phyloP scores from a whole-genome alignment of 1,140 invertebrate genomes.

The Caenorhabditis inopinata region DNA sequence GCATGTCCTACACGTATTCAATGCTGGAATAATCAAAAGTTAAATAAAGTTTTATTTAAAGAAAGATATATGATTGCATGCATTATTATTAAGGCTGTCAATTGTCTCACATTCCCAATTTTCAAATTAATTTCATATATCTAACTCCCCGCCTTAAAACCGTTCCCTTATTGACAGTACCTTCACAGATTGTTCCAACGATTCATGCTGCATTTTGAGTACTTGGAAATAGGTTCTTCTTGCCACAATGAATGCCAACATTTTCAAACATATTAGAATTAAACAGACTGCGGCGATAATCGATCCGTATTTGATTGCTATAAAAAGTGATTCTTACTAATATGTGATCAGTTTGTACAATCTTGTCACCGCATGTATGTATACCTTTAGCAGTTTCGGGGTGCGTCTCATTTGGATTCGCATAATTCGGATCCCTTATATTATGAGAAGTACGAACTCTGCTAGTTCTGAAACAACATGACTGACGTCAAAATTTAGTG shows the following conservation, averaged over 20 bases:
- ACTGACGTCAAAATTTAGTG: too few species aligned
- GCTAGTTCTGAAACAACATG: constrained; percentile 10
- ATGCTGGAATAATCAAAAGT: too few species aligned
- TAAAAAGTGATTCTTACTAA: not conserved
- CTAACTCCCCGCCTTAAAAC: constrained; percentile 5
- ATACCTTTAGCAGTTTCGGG: constrained; percentile 34
- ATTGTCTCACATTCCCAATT: too few species aligned
- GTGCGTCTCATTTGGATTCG: constrained; percentile 19
- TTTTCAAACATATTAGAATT: constrained; percentile 23
- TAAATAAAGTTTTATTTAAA: too few species aligned
- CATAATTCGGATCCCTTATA: constrained; percentile 2
- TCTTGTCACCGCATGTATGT: too few species aligned
- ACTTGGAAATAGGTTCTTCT: constrained; percentile 20
- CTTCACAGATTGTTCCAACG: not conserved
- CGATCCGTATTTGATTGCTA: constrained; percentile 35
- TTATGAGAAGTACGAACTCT: not conserved
- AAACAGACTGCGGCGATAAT: constrained; percentile 26
- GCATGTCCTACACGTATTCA: too few species aligned
- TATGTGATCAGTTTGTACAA: not conserved
- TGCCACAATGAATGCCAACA: constrained; percentile 36
- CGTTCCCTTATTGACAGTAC: not conserved
- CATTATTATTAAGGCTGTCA: too few species aligned
- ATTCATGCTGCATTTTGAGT: constrained; percentile 29
- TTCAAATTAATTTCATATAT: too few species aligned
- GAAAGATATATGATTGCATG: too few species aligned